Evolutionary conservation across 2,797 vertebrate genomes (phyloP), one percentile per base, ranked within the genome.

Genomic region (Dromococcyx pavoninus): DNA sequence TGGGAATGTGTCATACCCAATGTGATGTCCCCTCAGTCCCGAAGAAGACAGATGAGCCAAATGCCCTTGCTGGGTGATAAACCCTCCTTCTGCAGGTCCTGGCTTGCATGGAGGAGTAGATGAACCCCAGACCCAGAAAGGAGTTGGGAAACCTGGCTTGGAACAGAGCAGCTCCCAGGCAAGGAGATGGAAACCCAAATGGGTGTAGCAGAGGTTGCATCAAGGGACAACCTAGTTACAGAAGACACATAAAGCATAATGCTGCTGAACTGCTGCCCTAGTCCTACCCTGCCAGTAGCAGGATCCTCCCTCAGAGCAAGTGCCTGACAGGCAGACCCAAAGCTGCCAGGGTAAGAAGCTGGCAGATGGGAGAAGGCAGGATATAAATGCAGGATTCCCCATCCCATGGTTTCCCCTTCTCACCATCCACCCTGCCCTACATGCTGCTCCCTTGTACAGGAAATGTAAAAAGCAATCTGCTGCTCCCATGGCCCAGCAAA

Each of bases 381-480:
- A 62, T 46, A 60, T 57, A 89, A 24, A 33, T 79, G 21, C 17
- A 41, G 39, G 39, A 41, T 41, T 92, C 54, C 11, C 15, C 43
- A 39, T 37, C 43, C 78, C 53, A 64, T 5, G 12, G 35, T 51
- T 58, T 77, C 82, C 66, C 58, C 35, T 89, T 72, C 91, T 60
- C 67, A 93, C 56, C 77, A 85, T 71, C 46, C 77, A 79, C 57
- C 56, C 78, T 78, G 70, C 69, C 73, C 76, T 1, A 5, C 65
- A n/a, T 4, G 35, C 80, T 88, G 73, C 73, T 72, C 86, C 89
- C 66, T 91, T 24, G 4, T 80, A 95, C 82, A 95, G 93, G 95
- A 95, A 96, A 89, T 71, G 95, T 76, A 84, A 95, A 97, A 96
- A 84, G 46, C 74, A 90, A 92, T 57, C 2, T 10, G 58, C 58